Evolutionary conservation across 2,888 invertebrate species (phyloP), one percentile per base, ranked within the genome.

Genomic region (Baccha elongata): DNA sequence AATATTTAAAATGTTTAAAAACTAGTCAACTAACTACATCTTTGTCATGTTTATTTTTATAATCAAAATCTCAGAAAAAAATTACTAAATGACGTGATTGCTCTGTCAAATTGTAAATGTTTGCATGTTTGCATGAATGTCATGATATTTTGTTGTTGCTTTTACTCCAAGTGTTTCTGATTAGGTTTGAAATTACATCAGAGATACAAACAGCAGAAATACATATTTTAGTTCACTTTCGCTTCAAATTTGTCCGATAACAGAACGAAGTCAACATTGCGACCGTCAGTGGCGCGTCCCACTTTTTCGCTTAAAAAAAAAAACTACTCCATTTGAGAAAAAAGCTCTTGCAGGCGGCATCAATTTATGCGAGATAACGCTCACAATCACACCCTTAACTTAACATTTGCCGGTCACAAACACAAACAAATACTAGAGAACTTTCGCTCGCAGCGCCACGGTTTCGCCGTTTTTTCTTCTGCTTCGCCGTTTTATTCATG

Each of bases 171-270:
- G 44, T 69, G 67, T 62, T 26, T 80, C 68, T 73, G 71, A 67
- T 76, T 75, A 81, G 68, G 72, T 78, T 50, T 58, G 64, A 83
- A 78, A 78, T 83, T 83, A 83, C 83, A 83, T 78, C 72, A 72
- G 67, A 50, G 4, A 15, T 40, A n/a, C 68, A 58, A 76, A 55
- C 64, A n/a, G n/a, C n/a, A n/a, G 72, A 72, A 72, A 44, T 23
- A 44, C 60, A 52, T 53, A 76, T 37, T 53, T 55, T 42, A 58
- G 40, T 78, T 83, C 78, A 83, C 83, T 83, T 83, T 83, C 83
- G 32, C 68, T 83, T 72, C 23, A 78, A 73, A 64, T 81, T 75
- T 71, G 58, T 26, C 60, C 73, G 67, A 76, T 81, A 81, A 81
- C 81, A 81, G 75, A 40, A 40, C n/a, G 29, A 53, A 2, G 21